Conservation (phyloP, 2,888 invertebrate species). For the Coleophora flavipennella region DNA sequence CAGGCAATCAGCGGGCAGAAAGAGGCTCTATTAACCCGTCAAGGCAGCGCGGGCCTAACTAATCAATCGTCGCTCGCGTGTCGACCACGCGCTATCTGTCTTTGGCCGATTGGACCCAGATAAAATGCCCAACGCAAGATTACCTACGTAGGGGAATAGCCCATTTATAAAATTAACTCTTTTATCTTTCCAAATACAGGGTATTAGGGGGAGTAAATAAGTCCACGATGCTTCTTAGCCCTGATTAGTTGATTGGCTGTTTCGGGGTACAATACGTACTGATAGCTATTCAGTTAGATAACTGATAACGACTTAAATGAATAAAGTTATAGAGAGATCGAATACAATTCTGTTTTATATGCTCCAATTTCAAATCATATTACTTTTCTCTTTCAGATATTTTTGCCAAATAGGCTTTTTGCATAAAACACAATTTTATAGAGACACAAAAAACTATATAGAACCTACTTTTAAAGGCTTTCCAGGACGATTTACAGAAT, state of each 20-base stretch:
- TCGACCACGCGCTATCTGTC: slow-evolving; percentile 68
- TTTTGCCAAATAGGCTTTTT: too few species aligned
- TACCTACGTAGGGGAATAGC: slow-evolving; percentile 60
- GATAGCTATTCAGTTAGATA: too few species aligned
- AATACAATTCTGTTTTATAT: too few species aligned
- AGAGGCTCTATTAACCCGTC: slow-evolving; percentile 68
- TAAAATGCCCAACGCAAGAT: slow-evolving; percentile 62
- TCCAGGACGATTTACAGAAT: too few species aligned
- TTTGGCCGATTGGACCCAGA: slow-evolving; percentile 63
- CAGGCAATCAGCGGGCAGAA: slow-evolving; percentile 58
- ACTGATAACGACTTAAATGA: too few species aligned
- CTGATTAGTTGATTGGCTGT: background rate
- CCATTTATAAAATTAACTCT: slow-evolving; percentile 69
- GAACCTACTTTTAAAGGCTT: too few species aligned
- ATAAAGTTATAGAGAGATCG: too few species aligned
- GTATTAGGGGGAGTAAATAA: slow-evolving; percentile 57
- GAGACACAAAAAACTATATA: too few species aligned
- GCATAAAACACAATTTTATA: too few species aligned
- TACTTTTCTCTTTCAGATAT: too few species aligned
- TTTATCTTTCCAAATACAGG: slow-evolving; percentile 59
- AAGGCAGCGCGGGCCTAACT: slow-evolving; percentile 59
- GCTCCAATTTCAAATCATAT: too few species aligned
- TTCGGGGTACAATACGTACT: too few species aligned
- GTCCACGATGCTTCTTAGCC: slow-evolving; percentile 40
- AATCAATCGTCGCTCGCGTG: slow-evolving; percentile 71